Evolutionary conservation across 2,113 vertebrate genomes (phyloP), one percentile per base, ranked within the genome.

Genomic region (Bufo gargarizans): DNA sequence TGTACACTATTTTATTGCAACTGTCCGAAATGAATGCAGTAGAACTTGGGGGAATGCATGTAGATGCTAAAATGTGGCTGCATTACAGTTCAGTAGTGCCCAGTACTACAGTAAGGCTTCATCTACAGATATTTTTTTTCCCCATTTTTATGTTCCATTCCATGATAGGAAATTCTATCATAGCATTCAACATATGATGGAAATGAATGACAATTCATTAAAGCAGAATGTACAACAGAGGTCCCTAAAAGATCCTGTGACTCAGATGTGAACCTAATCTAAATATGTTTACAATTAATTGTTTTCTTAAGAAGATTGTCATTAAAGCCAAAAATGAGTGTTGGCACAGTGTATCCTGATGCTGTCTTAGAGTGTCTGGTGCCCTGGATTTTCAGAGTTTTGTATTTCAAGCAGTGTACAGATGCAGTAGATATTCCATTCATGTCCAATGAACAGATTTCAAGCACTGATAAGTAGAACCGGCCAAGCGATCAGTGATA

Each of bases 401-500:
- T 20, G 3, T 76, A 50, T 76, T 50, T 49, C 3, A 76, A 76
- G 47, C 47, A 76, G 45, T 10, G 47, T 49, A 76, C 72, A 49
- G 47, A 76, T 20, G 47, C 19, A 76, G 47, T 50, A 76, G n/a
- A 76, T 17, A 20, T 76, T 76, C 16, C 17, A 13, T 76, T 76
- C 16, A 50, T 76, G 72, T 50, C 45, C 72, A 49, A 50, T 50
- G 45, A 76, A 76, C 72, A 50, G 72, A 55, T 78, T 56, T 78
- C 77, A 78, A 56, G 77, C 77, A 13, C 50, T 78, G 77, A 78
- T 78, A 56, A 22, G 20, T 78, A 14, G 20, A 78, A 78, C 50
- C 50, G 50, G 20, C 77, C 77, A 56, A 55, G 77, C 50, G 50
- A 56, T 78, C 77, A 78, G 50, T 56, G 19, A 55, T 78, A 56